These are phyloP conservation scores for Drosophila paucipuncta DNA, from an alignment of 2,888 invertebrate genomes.

Conservation along the genomic window DNA sequence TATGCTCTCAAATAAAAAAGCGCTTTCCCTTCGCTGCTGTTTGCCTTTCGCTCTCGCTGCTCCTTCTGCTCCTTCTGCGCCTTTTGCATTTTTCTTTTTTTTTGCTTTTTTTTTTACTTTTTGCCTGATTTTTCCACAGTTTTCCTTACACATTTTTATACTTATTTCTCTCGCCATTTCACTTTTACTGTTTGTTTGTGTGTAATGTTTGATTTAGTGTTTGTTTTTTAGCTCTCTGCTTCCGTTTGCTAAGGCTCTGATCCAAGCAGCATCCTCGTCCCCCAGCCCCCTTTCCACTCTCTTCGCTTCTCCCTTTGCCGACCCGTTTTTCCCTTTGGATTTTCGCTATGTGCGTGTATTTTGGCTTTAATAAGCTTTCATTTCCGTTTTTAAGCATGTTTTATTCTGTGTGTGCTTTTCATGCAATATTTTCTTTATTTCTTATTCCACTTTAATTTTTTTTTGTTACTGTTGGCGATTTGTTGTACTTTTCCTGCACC, in stretches of 20 bases:
- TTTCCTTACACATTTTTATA: slow-evolving; percentile 64
- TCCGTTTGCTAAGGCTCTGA: slow-evolving; percentile 53
- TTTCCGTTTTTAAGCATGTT: slow-evolving; percentile 75
- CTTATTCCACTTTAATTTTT: slow-evolving; percentile 27
- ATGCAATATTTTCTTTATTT: slow-evolving; percentile 8
- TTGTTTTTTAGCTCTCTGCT: slow-evolving; percentile 69
- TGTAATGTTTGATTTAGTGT: slow-evolving; percentile 79
- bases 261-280: slow-evolving; percentile 20
- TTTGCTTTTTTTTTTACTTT: not conserved
- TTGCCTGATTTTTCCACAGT: slow-evolving; percentile 47
- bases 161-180: slow-evolving; percentile 56
- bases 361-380: slow-evolving; percentile 78
- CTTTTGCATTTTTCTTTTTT: not conserved
- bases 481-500: slow-evolving; percentile 26
- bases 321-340: slow-evolving; percentile 5
- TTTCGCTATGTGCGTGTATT: slow-evolving; percentile 40
- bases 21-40: slow-evolving; percentile 49
- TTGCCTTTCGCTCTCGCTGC: slow-evolving; percentile 23
- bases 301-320: not conserved
- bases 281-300: not conserved
- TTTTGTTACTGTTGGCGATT: slow-evolving; percentile 21
- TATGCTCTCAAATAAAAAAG: slow-evolving; percentile 65
- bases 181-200: slow-evolving; percentile 60
- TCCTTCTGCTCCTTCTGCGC: not conserved
- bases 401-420: slow-evolving; percentile 34